Evolutionary conservation across 1,140 invertebrate species (phyloP), one percentile per base, ranked within the genome.

Genomic region (Achatina immaculata): DNA sequence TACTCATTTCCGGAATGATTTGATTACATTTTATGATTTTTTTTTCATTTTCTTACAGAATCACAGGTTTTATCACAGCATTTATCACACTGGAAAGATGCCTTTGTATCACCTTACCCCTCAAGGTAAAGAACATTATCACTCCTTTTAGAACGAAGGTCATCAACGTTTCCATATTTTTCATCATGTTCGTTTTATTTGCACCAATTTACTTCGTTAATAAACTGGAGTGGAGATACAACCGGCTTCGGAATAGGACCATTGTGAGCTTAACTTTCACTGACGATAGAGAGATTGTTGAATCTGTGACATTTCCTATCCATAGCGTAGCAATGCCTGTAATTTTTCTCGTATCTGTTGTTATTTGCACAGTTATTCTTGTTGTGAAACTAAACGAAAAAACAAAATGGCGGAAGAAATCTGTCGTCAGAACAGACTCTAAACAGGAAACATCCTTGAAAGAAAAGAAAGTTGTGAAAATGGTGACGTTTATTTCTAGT

Each of bases 61-160:
- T 62, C n/a, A 62, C 58, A 2, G 31, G 58, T 62, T 62, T 62
- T 34, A 62, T 62, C 58, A 62, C 58, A 3, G 58, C 28, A 31
- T 62, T 62, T 34, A 62, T 62, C 58, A 62, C 58, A 6, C 58
- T 62, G 58, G 58, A 62, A 28, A 62, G 58, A 34, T 62, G 58
- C n/a, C 58, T 62, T 4, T 62, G 58, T 62, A 34, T 62, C n/a
- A 19, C 58, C 6, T 6, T 31, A 28, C 58, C 58, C 16, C 68
- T 71, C 68, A 71, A 42, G 28, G 68, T 71, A 4, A 71, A 71
- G 42, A 71, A n/a, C 16, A 42, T 71, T 21, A 71, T 71, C 2
- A 71, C 68, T 45, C 68, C 36, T 24, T 45, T 40, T 2, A 71
- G 68, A 21, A 71, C 68, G 0, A 71, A 71, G n/a, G 28, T 71